phyloP scores from a whole-genome alignment of 2,113 vertebrate genomes.

The Stigmatopora argus region DNA sequence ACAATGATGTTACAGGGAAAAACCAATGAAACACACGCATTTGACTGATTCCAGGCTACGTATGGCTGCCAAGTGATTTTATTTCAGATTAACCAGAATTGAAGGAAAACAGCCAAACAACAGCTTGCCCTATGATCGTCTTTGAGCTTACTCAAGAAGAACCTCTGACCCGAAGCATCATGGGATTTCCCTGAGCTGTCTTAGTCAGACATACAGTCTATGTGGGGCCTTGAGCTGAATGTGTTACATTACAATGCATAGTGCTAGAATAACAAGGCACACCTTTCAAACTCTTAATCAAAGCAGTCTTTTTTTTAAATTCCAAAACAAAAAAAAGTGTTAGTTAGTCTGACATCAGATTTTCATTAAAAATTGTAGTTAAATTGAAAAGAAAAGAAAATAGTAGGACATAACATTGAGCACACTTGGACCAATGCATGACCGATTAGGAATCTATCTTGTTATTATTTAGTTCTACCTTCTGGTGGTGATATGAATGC shows the following conservation, averaged over 20 bases:
- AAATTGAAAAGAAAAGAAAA: too few relatives aligned
- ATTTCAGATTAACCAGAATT: slow-evolving; percentile 1
- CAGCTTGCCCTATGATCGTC: not conserved
- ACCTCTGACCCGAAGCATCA: not conserved
- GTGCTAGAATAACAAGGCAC: too few relatives aligned
- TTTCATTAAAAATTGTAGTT: too few relatives aligned
- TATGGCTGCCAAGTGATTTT: not conserved
- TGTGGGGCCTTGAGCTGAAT: not conserved
- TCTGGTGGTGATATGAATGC: too few relatives aligned
- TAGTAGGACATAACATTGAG: too few relatives aligned
- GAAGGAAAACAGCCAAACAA: not conserved
- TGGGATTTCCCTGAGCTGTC: not conserved
- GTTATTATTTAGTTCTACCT: too few relatives aligned
- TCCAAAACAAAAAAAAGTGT: not conserved
- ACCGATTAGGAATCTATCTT: too few relatives aligned
- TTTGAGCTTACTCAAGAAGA: not conserved
- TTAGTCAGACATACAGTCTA: not conserved
- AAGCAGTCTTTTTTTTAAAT: not conserved
- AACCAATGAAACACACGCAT: not conserved
- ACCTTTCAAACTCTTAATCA: not conserved
- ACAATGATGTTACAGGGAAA: not conserved
- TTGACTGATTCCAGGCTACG: not conserved
- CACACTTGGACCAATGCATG: too few relatives aligned
- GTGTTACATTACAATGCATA: too few relatives aligned
- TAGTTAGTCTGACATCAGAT: too few relatives aligned